Conservation (phyloP, 2,888 invertebrate species). For the Pachydiplax longipennis region DNA sequence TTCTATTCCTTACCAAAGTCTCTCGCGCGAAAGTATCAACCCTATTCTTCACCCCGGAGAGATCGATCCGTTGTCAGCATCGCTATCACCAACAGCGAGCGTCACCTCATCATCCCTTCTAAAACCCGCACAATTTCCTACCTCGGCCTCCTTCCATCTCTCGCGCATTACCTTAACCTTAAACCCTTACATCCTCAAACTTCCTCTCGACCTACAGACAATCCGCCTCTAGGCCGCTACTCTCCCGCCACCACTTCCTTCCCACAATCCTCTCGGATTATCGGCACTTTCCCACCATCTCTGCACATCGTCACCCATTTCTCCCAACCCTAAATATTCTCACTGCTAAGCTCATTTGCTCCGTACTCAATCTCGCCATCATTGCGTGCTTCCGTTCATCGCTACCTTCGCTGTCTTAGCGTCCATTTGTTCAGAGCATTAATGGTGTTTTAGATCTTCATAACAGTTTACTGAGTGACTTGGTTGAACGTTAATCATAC, state of each 20-base stretch:
- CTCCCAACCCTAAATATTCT: neutral
- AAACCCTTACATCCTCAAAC: neutral
- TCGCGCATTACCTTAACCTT: neutral
- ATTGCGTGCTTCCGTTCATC: too few species aligned
- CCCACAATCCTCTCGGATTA: neutral
- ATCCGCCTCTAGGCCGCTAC: neutral
- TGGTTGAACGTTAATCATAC: too few species aligned
- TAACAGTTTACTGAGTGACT: too few species aligned
- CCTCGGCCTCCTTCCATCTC: neutral
- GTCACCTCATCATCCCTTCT: neutral
- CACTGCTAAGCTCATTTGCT: neutral
- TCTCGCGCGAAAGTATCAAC: neutral
- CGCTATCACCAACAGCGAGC: neutral
- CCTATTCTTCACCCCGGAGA: neutral
- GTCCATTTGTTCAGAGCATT: too few species aligned
- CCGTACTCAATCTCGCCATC: too few species aligned
- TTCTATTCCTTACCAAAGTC: neutral
- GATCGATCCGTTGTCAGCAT: neutral
- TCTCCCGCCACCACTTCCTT: neutral
- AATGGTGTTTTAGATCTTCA: too few species aligned
- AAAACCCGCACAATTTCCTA: neutral
- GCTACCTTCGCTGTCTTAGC: too few species aligned
- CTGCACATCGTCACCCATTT: neutral
- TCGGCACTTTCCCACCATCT: neutral
- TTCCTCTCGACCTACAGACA: neutral